Conservation (phyloP, 2,113 vertebrate genomes). For the Pseudois nayaur region DNA sequence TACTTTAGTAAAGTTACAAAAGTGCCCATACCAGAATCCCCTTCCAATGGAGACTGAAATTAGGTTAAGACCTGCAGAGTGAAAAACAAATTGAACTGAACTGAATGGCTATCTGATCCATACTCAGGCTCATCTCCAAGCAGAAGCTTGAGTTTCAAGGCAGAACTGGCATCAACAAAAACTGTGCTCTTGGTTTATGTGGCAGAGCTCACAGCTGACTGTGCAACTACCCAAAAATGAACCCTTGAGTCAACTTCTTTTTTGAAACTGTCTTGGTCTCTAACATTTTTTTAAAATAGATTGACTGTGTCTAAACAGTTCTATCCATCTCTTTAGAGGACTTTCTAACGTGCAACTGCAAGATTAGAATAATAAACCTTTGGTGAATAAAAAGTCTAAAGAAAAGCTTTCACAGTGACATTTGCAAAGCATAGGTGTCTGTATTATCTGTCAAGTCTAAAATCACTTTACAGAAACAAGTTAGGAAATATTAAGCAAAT, state of each 20-base stretch:
- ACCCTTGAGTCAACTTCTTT: background rate
- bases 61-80: background rate
- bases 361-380: conserved; percentile 42
- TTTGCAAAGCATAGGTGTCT: conserved; percentile 18
- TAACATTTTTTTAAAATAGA: background rate
- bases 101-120: conserved; percentile 1
- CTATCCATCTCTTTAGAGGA: background rate
- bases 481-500: conserved; percentile 2
- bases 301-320: conserved; percentile 13
- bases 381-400: background rate
- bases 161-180: background rate
- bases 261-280: background rate
- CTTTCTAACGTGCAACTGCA: background rate
- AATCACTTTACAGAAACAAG: conserved; percentile 26
- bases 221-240: background rate
- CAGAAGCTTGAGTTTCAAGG: background rate
- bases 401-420: background rate
- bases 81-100: conserved; percentile 28
- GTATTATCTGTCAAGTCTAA: background rate
- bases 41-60: conserved; percentile 12
- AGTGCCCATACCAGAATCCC: background rate
- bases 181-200: background rate
- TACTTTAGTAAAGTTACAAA: background rate
- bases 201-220: background rate
- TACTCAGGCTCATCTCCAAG: background rate